A percentile compares a stretch with the other conserved stretches of the same genome.
Conservation (phyloP, 2,797 vertebrate genomes). For the Carapus acus region DNA sequence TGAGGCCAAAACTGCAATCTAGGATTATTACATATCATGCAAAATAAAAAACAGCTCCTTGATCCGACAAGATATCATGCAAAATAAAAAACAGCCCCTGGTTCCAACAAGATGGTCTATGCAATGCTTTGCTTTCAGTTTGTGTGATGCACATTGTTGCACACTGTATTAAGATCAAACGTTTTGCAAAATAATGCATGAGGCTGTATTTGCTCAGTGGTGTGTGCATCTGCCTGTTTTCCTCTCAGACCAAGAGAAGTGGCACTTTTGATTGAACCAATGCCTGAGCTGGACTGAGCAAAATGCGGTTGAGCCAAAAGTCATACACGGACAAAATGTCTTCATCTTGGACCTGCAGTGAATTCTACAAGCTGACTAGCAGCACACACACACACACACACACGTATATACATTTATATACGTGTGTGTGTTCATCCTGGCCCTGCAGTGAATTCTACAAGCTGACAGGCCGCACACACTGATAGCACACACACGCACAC, state of each 20-base stretch:
- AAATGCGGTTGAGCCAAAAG: slow-evolving; percentile 7
- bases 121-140: slow-evolving; percentile 19
- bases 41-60: slow-evolving; percentile 39
- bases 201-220: slow-evolving; percentile 6
- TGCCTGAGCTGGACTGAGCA: slow-evolving; percentile 21
- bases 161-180: too few species aligned
- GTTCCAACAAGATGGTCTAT: slow-evolving; percentile 24
- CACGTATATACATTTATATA: too few species aligned
- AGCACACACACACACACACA: too few species aligned
- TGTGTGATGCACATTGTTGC: too few species aligned
- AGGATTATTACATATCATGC: slow-evolving; percentile 39
- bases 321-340: slow-evolving; percentile 2
- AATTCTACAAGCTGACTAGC: slow-evolving; percentile 74
- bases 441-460: slow-evolving; percentile 73
- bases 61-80: slow-evolving; percentile 20
- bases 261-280: slow-evolving; percentile 20
- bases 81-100: slow-evolving; percentile 38
- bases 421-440: too few species aligned
- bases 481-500: too few species aligned
- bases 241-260: slow-evolving; percentile 7
- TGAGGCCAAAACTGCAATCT: slow-evolving; percentile 46
- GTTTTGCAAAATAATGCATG: slow-evolving; percentile 16
- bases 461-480: slow-evolving; percentile 72
- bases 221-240: slow-evolving; percentile 20
- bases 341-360: slow-evolving; percentile 70